These are phyloP conservation scores for Parelbella ahira DNA, from an alignment of 2,888 invertebrate genomes.

Conservation along the genomic window DNA sequence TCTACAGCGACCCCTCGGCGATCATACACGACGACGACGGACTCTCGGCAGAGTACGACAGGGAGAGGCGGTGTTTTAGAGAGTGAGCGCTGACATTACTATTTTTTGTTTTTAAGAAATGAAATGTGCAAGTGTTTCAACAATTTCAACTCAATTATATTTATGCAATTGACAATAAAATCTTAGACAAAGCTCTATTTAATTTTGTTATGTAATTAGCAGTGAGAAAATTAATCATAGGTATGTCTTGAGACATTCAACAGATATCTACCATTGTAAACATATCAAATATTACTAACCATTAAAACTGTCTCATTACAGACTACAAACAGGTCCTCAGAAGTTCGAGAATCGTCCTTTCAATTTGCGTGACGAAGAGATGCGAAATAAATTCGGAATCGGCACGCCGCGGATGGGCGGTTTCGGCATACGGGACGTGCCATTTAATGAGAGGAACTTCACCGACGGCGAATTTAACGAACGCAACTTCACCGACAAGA, in stretches of 20 bases:
- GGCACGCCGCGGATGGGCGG: constrained; percentile 73
- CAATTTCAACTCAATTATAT: no score
- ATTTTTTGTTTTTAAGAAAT: no score
- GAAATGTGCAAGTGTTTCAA: no score
- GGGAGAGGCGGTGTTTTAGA: constrained; percentile 66
- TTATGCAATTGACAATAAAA: no score
- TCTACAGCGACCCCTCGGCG: constrained; percentile 76
- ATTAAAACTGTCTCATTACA: constrained; percentile 41
- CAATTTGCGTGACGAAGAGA: constrained; percentile 67
- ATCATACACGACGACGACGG: constrained; percentile 75
- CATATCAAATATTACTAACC: no score
- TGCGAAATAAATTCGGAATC: constrained; percentile 67
- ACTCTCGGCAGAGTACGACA: constrained; percentile 69
- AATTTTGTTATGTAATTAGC: no score
- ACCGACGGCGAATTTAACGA: constrained; percentile 70
- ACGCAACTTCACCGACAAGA: constrained; percentile 56
- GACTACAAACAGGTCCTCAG: constrained; percentile 54
- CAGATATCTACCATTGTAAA: no score
- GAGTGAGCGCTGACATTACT: constrained; percentile 64
- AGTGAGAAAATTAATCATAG: no score
- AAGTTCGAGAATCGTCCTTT: constrained; percentile 69
- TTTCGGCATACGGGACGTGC: constrained; percentile 71
- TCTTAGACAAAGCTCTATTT: no score
- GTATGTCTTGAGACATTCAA: no score
- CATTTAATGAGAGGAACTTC: constrained; percentile 67